Base-by-base conservation (phyloP, 1,140 invertebrate species). In the Colletes latitarsis region DNA sequence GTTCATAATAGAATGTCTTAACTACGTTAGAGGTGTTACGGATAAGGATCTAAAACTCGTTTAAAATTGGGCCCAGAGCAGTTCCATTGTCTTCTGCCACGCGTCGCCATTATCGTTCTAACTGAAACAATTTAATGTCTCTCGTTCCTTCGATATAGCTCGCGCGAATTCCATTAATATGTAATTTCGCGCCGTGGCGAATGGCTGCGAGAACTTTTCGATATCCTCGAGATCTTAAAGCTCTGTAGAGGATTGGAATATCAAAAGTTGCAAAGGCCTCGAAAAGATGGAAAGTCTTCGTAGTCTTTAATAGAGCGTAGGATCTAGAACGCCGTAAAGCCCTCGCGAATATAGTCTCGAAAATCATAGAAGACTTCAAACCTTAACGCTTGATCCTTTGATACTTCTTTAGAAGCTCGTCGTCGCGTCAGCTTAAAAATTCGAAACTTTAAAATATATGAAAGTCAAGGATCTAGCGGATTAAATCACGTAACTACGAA, bases 261-360 rank as follows among this genome's bases (percentile, higher is more conserved):
- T 76, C 63, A 52, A 46, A 57, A 68, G 66, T 70, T 77, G 21
- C 46, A 52, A 52, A 0, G 15, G 4, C 39, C 39, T 66, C 53
- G 53, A 21, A 62, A 70, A 70, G 75, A 62, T 49, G 21, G 8
- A 9, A 77, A 17, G 39, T 68, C 66, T 43, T 19, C 21, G n/a
- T 15, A 21, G 57, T 71, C 30, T 71, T 62, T 78, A 78, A 78
- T 71, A 78, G 39, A 46, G 53, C 60, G 57, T 53, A 43, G n/a
- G 46, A 63, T 62, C 30, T 71, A 3, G 53, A 77, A 69, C 67
- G 67, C 62, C 43, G 49, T 19, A 43, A 52, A 53, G 19, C 12
- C 21, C 12, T 17, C 15, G 52, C 4, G 76, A 63, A 53, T 63
- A 71, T 39, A 19, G 46, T 49, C 43, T 30, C 14, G 3, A 21